These are phyloP conservation scores for Phortica magna DNA, from an alignment of 2,888 invertebrate genomes.

Conservation along the genomic window DNA sequence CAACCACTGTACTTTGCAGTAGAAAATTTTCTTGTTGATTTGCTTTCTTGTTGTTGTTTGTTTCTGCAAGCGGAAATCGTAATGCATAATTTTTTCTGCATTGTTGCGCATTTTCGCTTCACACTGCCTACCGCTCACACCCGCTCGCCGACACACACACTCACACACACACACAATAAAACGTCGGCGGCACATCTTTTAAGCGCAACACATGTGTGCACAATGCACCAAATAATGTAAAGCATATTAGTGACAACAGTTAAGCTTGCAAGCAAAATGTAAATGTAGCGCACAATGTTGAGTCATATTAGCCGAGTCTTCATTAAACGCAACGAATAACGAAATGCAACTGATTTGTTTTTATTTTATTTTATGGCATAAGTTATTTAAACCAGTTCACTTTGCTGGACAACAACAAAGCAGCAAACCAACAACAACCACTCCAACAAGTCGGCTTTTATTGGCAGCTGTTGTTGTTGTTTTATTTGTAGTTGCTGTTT, in stretches of 20 bases:
- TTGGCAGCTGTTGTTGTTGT: constrained; percentile 28
- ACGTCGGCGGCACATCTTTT: not conserved
- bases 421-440: not conserved
- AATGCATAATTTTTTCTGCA: constrained; percentile 69
- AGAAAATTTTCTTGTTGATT: constrained; percentile 61
- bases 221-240: not conserved
- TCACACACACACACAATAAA: not conserved
- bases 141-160: not conserved
- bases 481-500: not conserved
- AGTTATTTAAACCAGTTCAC: constrained; percentile 63
- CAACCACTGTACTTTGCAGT: not conserved
- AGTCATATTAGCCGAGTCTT: no score
- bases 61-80: constrained; percentile 67
- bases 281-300: no score
- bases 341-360: not conserved
- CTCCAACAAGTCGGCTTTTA: not conserved
- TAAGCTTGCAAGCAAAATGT: not conserved
- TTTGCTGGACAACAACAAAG: not conserved
- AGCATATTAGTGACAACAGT: not conserved
- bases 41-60: constrained; percentile 68
- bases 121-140: no score
- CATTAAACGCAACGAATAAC: not conserved
- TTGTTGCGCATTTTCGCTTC: constrained; percentile 44
- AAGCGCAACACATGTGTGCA: not conserved
- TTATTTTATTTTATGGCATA: constrained; percentile 8